These are phyloP conservation scores for Pseudochromis fuscus DNA, from an alignment of 2,797 vertebrate species.

Conservation along the genomic window DNA sequence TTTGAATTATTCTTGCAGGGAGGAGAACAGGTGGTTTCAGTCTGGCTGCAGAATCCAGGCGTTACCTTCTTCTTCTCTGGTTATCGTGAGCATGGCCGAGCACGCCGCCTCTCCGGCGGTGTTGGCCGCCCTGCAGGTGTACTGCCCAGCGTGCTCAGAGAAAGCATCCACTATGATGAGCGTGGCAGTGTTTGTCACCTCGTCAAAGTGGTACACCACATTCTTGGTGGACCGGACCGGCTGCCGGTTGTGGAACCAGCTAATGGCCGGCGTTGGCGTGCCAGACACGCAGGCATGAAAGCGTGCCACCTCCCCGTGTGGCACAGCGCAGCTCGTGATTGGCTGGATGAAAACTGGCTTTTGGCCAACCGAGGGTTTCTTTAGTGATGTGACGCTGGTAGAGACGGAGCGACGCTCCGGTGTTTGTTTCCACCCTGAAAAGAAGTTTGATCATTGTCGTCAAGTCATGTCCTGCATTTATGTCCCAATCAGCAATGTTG, in stretches of 20 bases:
- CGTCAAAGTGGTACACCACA: conserved; percentile 95
- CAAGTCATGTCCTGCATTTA: too few species aligned
- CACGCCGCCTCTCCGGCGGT: conserved; percentile 90
- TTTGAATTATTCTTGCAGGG: conserved; percentile 20
- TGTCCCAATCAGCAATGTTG: too few species aligned
- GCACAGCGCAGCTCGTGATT: conserved; percentile 89
- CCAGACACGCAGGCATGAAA: conserved; percentile 91
- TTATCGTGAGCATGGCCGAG: conserved; percentile 90
- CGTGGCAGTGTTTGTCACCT: conserved; percentile 89
- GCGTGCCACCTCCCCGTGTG: conserved; percentile 91
- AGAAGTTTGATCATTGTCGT: too few species aligned
- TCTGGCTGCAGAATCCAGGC: conserved; percentile 6
- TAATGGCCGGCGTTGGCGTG: conserved; percentile 89
- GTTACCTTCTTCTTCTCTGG: conserved; percentile 90
- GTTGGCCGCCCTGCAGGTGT: conserved; percentile 93
- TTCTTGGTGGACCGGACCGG: conserved; percentile 89
- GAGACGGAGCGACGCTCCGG: conserved; percentile 85
- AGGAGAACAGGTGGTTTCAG: background rate
- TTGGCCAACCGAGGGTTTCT: conserved; percentile 89
- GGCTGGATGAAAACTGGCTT: conserved; percentile 92
- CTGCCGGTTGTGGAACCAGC: conserved; percentile 92
- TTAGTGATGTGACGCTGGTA: conserved; percentile 82
- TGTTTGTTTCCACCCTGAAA: conserved; percentile 91
- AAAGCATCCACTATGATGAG: conserved; percentile 96
- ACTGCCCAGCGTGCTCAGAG: conserved; percentile 91